Base-by-base conservation (phyloP, 2,113 vertebrate species). In the Lamprotornis superbus region DNA sequence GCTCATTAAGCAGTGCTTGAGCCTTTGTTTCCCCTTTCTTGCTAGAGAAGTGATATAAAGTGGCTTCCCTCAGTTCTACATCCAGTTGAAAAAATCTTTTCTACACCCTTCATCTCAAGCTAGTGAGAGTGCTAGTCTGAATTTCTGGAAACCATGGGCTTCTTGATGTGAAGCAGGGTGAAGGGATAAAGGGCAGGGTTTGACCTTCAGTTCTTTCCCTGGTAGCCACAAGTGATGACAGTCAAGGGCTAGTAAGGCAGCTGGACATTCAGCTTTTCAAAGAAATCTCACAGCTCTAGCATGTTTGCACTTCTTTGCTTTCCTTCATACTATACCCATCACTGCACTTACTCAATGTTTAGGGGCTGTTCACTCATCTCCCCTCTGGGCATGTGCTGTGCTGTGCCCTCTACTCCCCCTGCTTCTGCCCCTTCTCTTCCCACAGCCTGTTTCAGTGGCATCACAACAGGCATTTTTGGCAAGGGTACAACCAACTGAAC, bases 381-480 rank as follows among this genome's bases (percentile, higher is more conserved):
- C 35, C 69, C n/a, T 44, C 20, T 0, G 0, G 10, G 6, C 47
- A 22, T 10, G 6, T 63, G 14, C 27, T 59, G 30, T 3, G 1
- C 35, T 67, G 17, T 57, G 35, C 24, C 19, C 31, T 21, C 15
- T 57, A 37, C 42, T 63, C 18, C 23, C 18, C 2, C 39, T 65
- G 21, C 39, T 75, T 46, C 50, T 49, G 19, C 11, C 11, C 7
- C 5, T 67, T 22, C 47, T 86, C 28, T 71, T 67, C 42, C 47
- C 5, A 0, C 61, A 75, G 27, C n/a, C 47, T 53, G 2, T 63
- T 91, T 27, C 71, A 53, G 30, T 40, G 27, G 5, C 27, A 35
- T 12, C 24, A 30, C 37, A 88, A 46, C 33, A 35, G 10, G 8
- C 24, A 33, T 23, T 49, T 86, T 18, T 30, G 19, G n/a, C 69